A percentile compares a stretch with the other conserved stretches of the same genome.
These are phyloP conservation scores for Daboia siamensis DNA, from an alignment of 2,113 vertebrate species.

Conservation along the genomic window DNA sequence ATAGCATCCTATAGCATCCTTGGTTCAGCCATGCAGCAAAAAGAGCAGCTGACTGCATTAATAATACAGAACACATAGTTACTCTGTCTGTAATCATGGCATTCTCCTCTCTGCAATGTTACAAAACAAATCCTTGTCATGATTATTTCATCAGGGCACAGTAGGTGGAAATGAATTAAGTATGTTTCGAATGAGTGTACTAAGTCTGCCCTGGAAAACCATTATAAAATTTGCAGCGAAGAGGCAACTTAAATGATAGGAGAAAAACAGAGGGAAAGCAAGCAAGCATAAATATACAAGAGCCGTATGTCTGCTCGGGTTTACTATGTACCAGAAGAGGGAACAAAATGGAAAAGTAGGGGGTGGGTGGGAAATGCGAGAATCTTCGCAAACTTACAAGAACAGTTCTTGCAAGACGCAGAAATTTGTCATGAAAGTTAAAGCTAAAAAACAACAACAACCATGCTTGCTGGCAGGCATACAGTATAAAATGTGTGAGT, in stretches of 20 bases:
- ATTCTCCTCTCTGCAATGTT: slow-evolving; percentile 24
- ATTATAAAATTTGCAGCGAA: slow-evolving; percentile 35
- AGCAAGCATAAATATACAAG: slow-evolving; percentile 30
- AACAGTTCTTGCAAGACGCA: background rate
- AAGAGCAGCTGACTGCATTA: slow-evolving; percentile 50
- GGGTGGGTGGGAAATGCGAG: accelerated
- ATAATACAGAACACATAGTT: slow-evolving; percentile 50
- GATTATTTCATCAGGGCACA: slow-evolving; percentile 35
- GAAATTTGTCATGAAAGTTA: background rate
- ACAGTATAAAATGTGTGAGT: background rate
- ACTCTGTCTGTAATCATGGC: slow-evolving; percentile 34
- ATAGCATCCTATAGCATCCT: slow-evolving; percentile 40
- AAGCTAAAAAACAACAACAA: background rate
- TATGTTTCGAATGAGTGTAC: slow-evolving; percentile 37
- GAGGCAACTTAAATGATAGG: slow-evolving; percentile 33
- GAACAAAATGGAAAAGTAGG: background rate
- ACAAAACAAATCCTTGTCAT: slow-evolving; percentile 49
- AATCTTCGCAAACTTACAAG: background rate
- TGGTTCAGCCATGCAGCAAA: slow-evolving; percentile 31
- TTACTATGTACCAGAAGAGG: background rate
- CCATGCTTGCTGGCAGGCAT: background rate
- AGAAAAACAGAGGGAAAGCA: accelerated
- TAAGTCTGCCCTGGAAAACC: slow-evolving; percentile 35
- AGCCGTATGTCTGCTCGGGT: background rate
- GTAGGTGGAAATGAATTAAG: slow-evolving; percentile 39